These are phyloP conservation scores for Colletes collaris DNA, from an alignment of 2,888 invertebrate species.

Conservation along the genomic window DNA sequence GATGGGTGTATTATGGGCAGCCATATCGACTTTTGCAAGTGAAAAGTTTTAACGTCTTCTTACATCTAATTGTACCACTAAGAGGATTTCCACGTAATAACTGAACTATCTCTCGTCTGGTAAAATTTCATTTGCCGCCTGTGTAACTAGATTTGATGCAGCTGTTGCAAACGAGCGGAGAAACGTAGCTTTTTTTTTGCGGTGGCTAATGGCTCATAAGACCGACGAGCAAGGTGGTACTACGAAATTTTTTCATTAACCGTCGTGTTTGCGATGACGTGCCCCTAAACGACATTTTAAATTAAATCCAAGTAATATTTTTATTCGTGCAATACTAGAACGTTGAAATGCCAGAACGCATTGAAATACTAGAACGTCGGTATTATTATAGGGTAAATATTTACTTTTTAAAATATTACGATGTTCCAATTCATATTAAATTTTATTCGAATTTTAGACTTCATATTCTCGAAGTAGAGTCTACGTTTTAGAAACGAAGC, in stretches of 20 bases:
- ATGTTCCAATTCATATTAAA: too few species aligned
- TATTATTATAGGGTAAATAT: too few species aligned
- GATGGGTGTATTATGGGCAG: conserved; percentile 29
- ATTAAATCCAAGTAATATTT: too few species aligned
- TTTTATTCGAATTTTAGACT: too few species aligned
- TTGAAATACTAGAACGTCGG: too few species aligned
- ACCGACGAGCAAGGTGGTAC: not conserved
- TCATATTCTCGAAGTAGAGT: not conserved
- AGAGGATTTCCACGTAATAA: conserved; percentile 46
- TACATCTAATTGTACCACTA: conserved; percentile 45
- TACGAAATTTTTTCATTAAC: not conserved
- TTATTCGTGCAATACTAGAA: too few species aligned
- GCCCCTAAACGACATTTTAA: not conserved
- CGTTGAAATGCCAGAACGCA: too few species aligned
- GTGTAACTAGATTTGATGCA: conserved; percentile 27
- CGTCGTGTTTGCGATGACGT: not conserved
- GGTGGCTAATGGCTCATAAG: conserved; percentile 3
- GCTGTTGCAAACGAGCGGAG: conserved; percentile 31
- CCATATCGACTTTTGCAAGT: conserved; percentile 28
- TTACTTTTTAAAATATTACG: too few species aligned
- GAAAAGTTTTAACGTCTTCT: conserved; percentile 48
- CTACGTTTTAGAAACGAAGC: not conserved
- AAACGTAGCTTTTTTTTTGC: conserved; percentile 5
- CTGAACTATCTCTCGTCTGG: conserved; percentile 28
- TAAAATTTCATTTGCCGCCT: conserved; percentile 34